Base-by-base conservation (phyloP, 2,888 invertebrate species). In the Atrina japonica region DNA sequence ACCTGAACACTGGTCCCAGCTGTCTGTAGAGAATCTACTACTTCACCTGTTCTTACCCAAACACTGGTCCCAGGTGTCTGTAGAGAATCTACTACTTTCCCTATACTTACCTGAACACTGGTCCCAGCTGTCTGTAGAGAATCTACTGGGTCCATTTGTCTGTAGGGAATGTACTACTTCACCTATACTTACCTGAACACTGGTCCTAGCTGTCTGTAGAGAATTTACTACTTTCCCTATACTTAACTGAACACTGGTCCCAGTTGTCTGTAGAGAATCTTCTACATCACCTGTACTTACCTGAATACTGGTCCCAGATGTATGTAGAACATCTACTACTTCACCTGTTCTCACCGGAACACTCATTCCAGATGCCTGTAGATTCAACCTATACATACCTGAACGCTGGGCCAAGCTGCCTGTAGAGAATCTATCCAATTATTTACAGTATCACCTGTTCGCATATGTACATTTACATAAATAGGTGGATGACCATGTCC, bases 391-490 rank as follows among this genome's bases (percentile, higher is more conserved):
- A 21, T n/a, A 43, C 59, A 64, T 70, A 90, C 90, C 88, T 90
- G 90, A 7, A 91, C 87, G 21, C 86, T 89, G 9, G 90, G 81
- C 89, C 90, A 91, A 16, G 92, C 91, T 49, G 92, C 93, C 87
- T 93, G 93, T 27, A 94, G 87, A 1, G 93, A 92, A 88, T 94
- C 94, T 53, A 94, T 92, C 94, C 94, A 94, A 56, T 93, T 92
- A 68, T 93, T 93, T 56, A 91, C 87, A 5, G 92, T 91, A 55
- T 91, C 91, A 5, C 94, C 94, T 81, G 92, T 93, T 63, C 91
- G 90, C 93, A 94, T 93, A 81, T 94, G 92, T 0, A 93, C 93
- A 89, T 94, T 94, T 2, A 93, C 93, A 88, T 93, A 94, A 9
- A 94, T 87, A 7, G 94, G 94, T 79, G 93, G 93, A 78, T 92